Base-by-base conservation (phyloP, 2,113 vertebrate species). In the Tretioscincus oriximinensis region DNA sequence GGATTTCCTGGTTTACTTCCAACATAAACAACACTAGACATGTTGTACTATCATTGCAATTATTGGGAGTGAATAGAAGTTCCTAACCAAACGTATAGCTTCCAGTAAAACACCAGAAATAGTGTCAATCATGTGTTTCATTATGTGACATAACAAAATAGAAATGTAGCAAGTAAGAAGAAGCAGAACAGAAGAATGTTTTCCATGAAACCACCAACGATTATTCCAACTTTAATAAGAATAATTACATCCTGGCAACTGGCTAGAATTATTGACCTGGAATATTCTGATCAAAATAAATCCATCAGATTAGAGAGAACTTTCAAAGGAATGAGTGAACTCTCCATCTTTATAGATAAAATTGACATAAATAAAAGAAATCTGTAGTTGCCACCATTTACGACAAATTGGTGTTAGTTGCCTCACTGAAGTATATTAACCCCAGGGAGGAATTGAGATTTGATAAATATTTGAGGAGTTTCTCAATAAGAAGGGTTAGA, bases 31-130 rank as follows among this genome's bases (percentile, higher is more conserved):
- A 65, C 31, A 8, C 26, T 28, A 88, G 49, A 28, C 22, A 41
- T 35, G 79, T 81, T 60, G 75, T 51, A 14, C 58, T 66, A 41
- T n/a, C 81, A 45, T 22, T 87, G 24, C 54, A 87, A 54, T 72
- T 79, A 68, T 5, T 76, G 21, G 16, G 82, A 26, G 67, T 75
- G 68, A 10, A 67, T 51, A 20, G 63, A 16, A 79, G 7, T 9
- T 60, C 7, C 78, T 16, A 64, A 35, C 35, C 24, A 66, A 5
- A 28, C 12, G 2, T 76, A 71, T 31, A n/a, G 64, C 61, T 1
- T 1, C 5, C 54, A 2, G 54, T 9, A 88, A 83, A 41, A 68
- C 2, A 1, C 26, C 63, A 64, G 77, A 20, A 67, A 83, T 51
- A 78, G 1, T 45, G 41, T 3, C 0, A 12, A 35, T n/a, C 22